Conservation (phyloP, 1,140 invertebrate genomes). For the Bombus confusus region DNA sequence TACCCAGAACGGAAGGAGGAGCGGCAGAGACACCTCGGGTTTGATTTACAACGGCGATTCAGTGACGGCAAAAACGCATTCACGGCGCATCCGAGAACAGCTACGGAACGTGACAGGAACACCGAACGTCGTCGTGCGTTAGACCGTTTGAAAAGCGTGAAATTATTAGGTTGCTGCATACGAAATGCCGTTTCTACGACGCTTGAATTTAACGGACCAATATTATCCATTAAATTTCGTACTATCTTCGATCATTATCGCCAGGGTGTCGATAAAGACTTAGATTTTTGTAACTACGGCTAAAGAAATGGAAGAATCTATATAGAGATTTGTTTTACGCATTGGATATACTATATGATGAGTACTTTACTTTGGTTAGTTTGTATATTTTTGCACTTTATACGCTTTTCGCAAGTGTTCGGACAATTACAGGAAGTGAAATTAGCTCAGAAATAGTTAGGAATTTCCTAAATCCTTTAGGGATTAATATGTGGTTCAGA, state of each 20-base stretch:
- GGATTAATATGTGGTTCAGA: too few species aligned
- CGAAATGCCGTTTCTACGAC: neutral
- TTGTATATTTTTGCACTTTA: too few species aligned
- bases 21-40: neutral
- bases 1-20: neutral
- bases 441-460: too few species aligned
- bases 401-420: too few species aligned
- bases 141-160: neutral
- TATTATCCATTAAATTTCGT: neutral
- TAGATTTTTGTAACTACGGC: too few species aligned
- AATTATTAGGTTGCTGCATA: neutral
- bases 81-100: constrained; percentile 12
- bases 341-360: too few species aligned
- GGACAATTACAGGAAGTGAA: neutral
- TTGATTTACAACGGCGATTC: constrained; percentile 28
- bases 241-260: neutral
- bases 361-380: neutral
- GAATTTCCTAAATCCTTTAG: too few species aligned
- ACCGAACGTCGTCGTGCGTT: neutral
- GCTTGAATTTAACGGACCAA: neutral
- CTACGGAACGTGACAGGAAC: constrained; percentile 11
- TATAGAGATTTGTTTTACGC: neutral
- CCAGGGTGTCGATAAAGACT: neutral
- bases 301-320: neutral
- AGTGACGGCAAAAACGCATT: constrained; percentile 5